Base-by-base conservation (phyloP, 2,113 vertebrate genomes). In the Mustela nigripes region DNA sequence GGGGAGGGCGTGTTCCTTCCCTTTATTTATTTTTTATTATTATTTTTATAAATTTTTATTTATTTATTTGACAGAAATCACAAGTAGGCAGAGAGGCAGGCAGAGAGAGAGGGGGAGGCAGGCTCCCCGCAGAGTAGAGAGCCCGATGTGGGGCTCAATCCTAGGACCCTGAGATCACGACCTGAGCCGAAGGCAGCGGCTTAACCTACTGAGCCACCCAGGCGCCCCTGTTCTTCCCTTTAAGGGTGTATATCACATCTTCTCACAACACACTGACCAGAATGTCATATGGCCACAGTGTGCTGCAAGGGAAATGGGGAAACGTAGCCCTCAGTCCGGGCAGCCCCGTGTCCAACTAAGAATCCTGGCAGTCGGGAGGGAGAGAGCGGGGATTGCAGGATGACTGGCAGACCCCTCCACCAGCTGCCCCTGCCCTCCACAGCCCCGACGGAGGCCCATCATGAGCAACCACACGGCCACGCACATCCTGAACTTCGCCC, bases 381-480 rank as follows among this genome's bases (percentile, higher is more conserved):
- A 14, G 60, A 12, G 11, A n/a, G 36, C 69, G 22, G 45, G 73
- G 76, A 33, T 16, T 65, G 50, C 58, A 74, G 36, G 26, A 36
- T 1, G 3, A 7, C 22, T 10, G 22, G 58, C 21, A 7, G 62
- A 58, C 60, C 11, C n/a, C 45, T 31, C 21, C 42, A 56, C 56
- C 18, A 33, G 45, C 63, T 21, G 0, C 5, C 45, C 89, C 31
- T 91, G n/a, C 15, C 26, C 4, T 62, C 45, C 92, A 7, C 97
- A 99, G 99, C 98, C 99, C 4, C 99, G 99, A 24, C 99, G 99
- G 2, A 99, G 99, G 97, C 99, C 99, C 0, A 98, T 99, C 98
- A 99, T 99, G 99, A 99, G 99, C 98, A 99, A 99, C 98, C 99
- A 99, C 98, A 99, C 99, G 0, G 99, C 99, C 63, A 99, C 99